phyloP scores from a whole-genome alignment of 2,888 invertebrate genomes.

The Gasteruption jaculator region DNA sequence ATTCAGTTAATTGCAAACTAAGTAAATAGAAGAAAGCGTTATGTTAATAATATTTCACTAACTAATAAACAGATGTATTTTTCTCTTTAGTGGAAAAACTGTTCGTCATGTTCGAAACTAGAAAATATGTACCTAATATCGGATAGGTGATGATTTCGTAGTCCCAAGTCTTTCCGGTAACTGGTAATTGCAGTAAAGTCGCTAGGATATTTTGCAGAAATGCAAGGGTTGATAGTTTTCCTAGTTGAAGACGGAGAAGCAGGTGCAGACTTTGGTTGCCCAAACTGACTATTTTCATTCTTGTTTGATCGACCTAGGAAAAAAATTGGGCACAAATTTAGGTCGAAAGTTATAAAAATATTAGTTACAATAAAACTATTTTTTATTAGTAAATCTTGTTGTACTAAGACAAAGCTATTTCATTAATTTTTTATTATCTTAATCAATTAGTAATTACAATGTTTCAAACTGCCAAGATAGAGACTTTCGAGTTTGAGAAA shows the following conservation, averaged over 20 bases:
- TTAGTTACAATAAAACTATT: constrained; percentile 3
- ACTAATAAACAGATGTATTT: not conserved
- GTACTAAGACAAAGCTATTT: too few species aligned
- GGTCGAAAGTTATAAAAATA: not conserved
- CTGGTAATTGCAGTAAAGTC: constrained; percentile 45
- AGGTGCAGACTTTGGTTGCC: constrained; percentile 61
- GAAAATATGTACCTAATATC: constrained; percentile 38
- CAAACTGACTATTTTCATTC: constrained; percentile 39
- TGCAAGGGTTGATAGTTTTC: constrained; percentile 50
- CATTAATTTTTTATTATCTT: too few species aligned
- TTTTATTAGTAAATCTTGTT: too few species aligned
- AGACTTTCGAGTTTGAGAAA: too few species aligned
- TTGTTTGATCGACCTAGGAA: constrained; percentile 40
- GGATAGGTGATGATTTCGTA: constrained; percentile 42
- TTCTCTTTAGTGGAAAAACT: not conserved
- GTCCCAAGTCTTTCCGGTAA: constrained; percentile 45
- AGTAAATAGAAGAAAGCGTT: not conserved
- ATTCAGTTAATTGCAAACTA: not conserved
- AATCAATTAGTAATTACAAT: too few species aligned
- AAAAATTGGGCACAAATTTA: constrained; percentile 2
- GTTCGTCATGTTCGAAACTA: constrained; percentile 4
- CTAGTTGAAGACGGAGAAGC: constrained; percentile 63
- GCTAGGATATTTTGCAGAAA: constrained; percentile 46
- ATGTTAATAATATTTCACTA: not conserved
- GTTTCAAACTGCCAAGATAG: too few species aligned